Percentiles rank a stretch among this genome's conserved stretches.
Conservation (phyloP, 2,113 vertebrate species). For the Scartelaos histophorus region DNA sequence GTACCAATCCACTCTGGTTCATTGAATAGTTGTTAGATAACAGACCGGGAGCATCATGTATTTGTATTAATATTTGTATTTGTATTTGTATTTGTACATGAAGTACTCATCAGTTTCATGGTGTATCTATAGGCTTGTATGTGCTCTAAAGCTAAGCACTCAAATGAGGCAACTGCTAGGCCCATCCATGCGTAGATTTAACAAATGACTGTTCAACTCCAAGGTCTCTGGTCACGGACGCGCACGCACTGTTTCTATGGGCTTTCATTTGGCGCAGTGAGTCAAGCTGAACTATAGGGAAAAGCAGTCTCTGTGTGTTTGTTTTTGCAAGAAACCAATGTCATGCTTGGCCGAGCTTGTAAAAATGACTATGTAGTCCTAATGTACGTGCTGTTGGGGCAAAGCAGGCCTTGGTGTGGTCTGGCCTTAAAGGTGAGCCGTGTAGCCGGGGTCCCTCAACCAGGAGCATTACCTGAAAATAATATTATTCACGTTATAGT, state of each 20-base stretch:
- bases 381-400: not conserved
- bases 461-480: too few relatives aligned
- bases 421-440: too few relatives aligned
- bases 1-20: constrained; percentile 47
- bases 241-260: constrained; percentile 23
- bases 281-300: constrained; percentile 20
- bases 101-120: not conserved
- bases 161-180: constrained; percentile 20
- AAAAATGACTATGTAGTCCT: constrained; percentile 26
- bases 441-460: too few relatives aligned
- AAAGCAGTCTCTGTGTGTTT: constrained; percentile 34
- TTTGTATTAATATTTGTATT: not conserved
- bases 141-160: not conserved
- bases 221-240: constrained; percentile 16
- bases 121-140: not conserved
- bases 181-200: constrained; percentile 4
- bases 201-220: constrained; percentile 23
- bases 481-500: not conserved
- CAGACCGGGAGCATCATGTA: not conserved
- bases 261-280: constrained; percentile 44
- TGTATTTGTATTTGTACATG: not conserved
- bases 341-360: constrained; percentile 38
- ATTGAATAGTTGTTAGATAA: constrained; percentile 70
- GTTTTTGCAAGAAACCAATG: constrained; percentile 36
- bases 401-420: not conserved